Conservation (phyloP, 2,888 invertebrate genomes). For the Trachelus troglodyta region DNA sequence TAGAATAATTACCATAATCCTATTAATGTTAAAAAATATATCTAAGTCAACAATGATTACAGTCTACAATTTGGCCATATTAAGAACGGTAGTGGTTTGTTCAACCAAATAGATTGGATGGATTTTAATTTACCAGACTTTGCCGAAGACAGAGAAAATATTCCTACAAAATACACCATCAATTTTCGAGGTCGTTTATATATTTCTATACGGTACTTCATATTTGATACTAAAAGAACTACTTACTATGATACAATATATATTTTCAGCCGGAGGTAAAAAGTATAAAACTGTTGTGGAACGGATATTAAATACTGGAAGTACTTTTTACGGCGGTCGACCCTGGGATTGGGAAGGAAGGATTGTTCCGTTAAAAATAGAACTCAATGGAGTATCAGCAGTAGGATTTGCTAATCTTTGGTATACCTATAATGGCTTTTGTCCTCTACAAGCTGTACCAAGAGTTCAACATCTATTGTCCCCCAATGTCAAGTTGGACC, state of each 20-base stretch:
- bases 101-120: constrained; percentile 65
- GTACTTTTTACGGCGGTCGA: constrained; percentile 47
- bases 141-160: constrained; percentile 61
- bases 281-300: constrained; percentile 41
- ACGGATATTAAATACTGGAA: constrained; percentile 27
- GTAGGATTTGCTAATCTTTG: constrained; percentile 62
- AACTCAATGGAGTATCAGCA: constrained; percentile 48
- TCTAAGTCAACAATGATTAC: constrained; percentile 20
- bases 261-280: constrained; percentile 37
- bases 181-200: constrained; percentile 68
- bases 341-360: constrained; percentile 51
- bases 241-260: constrained; percentile 1
- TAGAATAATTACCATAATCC: background rate
- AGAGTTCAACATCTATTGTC: constrained; percentile 15
- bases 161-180: constrained; percentile 68
- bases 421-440: constrained; percentile 51
- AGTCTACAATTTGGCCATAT: constrained; percentile 72
- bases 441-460: constrained; percentile 10
- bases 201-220: background rate
- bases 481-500: constrained; percentile 32
- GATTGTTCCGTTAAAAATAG: constrained; percentile 33
- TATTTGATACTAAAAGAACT: background rate
- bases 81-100: constrained; percentile 65
- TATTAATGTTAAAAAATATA: constrained; percentile 6
- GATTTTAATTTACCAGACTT: constrained; percentile 69